Conservation (phyloP, 2,888 invertebrate species). For the Drosophila mayaguana region DNA sequence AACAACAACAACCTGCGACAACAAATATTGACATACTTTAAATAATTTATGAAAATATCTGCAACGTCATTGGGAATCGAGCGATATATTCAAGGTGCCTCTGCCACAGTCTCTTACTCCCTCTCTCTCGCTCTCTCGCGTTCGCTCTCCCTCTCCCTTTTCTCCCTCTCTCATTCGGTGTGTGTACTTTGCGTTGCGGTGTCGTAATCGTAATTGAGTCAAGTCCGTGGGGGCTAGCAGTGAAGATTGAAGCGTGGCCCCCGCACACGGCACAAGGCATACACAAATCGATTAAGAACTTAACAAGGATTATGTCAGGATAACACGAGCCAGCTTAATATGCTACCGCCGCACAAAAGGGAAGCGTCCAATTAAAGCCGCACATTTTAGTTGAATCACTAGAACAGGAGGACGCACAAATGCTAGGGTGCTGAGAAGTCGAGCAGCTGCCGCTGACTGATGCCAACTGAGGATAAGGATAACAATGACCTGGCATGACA, state of each 20-base stretch:
- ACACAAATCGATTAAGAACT: constrained; percentile 76
- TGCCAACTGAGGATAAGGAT: neutral
- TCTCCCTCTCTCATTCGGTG: neutral
- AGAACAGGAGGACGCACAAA: constrained; percentile 8
- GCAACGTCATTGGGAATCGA: constrained; percentile 38
- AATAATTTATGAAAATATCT: constrained; percentile 67
- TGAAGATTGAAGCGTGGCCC: neutral
- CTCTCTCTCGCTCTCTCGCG: neutral
- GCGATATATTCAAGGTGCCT: constrained; percentile 36
- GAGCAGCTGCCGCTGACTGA: constrained; percentile 15
- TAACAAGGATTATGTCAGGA: constrained; percentile 65
- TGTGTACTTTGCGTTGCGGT: constrained; percentile 30
- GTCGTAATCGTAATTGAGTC: constrained; percentile 73
- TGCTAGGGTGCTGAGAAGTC: constrained; percentile 21
- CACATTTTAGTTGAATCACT: constrained; percentile 36
- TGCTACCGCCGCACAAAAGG: constrained; percentile 34
- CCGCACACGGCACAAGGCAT: constrained; percentile 21
- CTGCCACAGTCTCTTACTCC: neutral
- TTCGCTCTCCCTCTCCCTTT: neutral
- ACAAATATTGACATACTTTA: constrained; percentile 70
- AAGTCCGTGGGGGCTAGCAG: constrained; percentile 30
- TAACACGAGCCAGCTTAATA: constrained; percentile 59
- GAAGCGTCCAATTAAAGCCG: constrained; percentile 55
- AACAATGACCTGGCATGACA: constrained; percentile 16
- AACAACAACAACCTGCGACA: constrained; percentile 37